A percentile compares a stretch with the other conserved stretches of the same genome.
Evolutionary conservation across 2,888 invertebrate species (phyloP).

Genomic region (Lasioglossum figueresi): DNA sequence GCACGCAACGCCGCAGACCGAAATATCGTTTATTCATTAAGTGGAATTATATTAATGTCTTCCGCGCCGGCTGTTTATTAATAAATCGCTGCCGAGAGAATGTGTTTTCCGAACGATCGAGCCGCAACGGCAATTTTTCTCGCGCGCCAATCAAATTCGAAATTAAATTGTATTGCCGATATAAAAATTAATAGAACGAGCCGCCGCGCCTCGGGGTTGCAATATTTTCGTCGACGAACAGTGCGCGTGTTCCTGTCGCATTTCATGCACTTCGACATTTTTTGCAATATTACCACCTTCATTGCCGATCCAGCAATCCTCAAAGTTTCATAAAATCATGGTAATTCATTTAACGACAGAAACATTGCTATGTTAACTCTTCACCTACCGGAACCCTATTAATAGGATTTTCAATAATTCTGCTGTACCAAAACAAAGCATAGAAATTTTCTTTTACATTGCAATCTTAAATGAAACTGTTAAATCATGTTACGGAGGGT

Average conservation of each 20-base stretch:
- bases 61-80: slow-evolving; percentile 1
- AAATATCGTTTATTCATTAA: slow-evolving; percentile 30
- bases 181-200: slow-evolving; percentile 41
- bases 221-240: background rate
- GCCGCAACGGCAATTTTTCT: background rate
- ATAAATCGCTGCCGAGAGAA: slow-evolving; percentile 17
- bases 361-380: too few species aligned
- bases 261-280: background rate
- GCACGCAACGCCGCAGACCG: background rate
- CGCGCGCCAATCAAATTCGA: slow-evolving; percentile 14
- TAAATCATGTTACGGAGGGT: too few species aligned
- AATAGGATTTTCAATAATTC: too few species aligned
- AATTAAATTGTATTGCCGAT: slow-evolving; percentile 32
- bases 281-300: background rate
- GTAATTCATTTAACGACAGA: background rate
- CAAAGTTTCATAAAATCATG: background rate
- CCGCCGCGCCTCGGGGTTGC: background rate
- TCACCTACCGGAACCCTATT: too few species aligned
- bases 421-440: too few species aligned
- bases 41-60: slow-evolving; percentile 26
- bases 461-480: too few species aligned
- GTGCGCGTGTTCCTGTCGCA: background rate
- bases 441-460: too few species aligned
- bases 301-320: background rate
- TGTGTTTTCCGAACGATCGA: slow-evolving; percentile 28